Percentiles rank a stretch among this genome's conserved stretches.
These are phyloP conservation scores for Amorpha juglandis DNA, from an alignment of 2,888 invertebrate genomes.

Conservation along the genomic window DNA sequence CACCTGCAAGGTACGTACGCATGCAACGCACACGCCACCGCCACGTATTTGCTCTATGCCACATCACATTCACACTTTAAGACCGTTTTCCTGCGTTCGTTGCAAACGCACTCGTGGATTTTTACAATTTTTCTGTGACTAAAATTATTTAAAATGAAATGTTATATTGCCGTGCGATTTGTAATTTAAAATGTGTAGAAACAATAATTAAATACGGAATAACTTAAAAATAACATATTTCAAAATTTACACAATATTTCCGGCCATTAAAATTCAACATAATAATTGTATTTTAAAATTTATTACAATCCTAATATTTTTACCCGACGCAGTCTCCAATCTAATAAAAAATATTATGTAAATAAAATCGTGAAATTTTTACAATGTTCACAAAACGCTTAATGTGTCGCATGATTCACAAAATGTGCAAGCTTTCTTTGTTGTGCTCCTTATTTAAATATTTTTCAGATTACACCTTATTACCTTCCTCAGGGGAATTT, in stretches of 20 bases:
- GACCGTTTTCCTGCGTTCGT: slow-evolving; percentile 42
- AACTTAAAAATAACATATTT: background rate
- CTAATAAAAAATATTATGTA: background rate
- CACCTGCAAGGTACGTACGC: slow-evolving; percentile 66
- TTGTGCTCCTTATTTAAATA: slow-evolving; percentile 36
- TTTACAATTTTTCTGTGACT: slow-evolving; percentile 42
- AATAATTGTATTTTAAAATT: too few species aligned
- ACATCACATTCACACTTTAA: background rate
- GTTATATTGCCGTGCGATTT: slow-evolving; percentile 25
- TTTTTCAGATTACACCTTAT: slow-evolving; percentile 12
- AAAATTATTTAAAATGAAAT: background rate
- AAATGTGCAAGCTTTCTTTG: slow-evolving; percentile 48
- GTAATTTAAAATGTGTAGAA: slow-evolving; percentile 3
- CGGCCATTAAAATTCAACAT: background rate
- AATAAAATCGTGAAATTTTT: background rate
- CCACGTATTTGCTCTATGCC: slow-evolving; percentile 29
- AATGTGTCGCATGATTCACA: slow-evolving; percentile 51
- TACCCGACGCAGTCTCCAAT: background rate
- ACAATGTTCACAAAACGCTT: slow-evolving; percentile 39
- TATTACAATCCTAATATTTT: background rate
- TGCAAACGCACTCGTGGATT: slow-evolving; percentile 42
- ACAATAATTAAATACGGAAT: background rate
- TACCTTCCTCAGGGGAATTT: background rate
- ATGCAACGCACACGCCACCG: slow-evolving; percentile 59
- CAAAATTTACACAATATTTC: background rate